Evolutionary conservation across 2,797 vertebrate species (phyloP), one percentile per base, ranked within the genome.

Genomic region (Gastrophryne carolinensis): DNA sequence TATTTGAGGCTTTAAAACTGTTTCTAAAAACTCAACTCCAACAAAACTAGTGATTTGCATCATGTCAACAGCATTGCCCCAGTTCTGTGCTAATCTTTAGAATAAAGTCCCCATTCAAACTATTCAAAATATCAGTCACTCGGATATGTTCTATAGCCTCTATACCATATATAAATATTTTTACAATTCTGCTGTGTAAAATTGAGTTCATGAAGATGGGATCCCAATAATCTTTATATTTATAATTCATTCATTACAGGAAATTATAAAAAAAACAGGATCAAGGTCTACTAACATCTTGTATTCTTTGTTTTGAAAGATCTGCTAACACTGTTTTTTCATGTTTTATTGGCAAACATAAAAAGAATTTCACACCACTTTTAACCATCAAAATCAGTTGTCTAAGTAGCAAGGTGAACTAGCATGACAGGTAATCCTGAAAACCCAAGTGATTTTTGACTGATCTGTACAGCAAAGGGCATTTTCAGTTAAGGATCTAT

Each of bases 371-470:
- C 47, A 73, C 29, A 39, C 8, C 29, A 8, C 8, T 21, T 17
- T 44, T 24, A 29, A 8, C 17, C 12, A 6, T 21, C 6, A 37
- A 61, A 29, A 35, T 5, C 26, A 50, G 5, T 4, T 3, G 52
- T 54, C 13, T 23, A 15, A 15, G 50, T 9, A 67, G 15, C 13
- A 5, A 49, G 44, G 27, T 37, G 29, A 23, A 60, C 12, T 10
- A 19, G 11, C 4, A 21, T 26, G 19, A 9, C 23, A 74, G 37
- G 19, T 49, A 74, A 21, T 60, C 53, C 5, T 6, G 3, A 44
- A 68, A 58, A 64, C 41, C 39, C 5, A 21, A 37, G 54, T 9
- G 17, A 37, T 60, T 67, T 12, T 12, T 75, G 72, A 35, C 35
- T 64, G 49, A 63, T 71, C 13, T 5, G 12, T 49, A 64, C 7